Base-by-base conservation (phyloP, 1,140 invertebrate species). In the Carcinoscorpius rotundicauda region DNA sequence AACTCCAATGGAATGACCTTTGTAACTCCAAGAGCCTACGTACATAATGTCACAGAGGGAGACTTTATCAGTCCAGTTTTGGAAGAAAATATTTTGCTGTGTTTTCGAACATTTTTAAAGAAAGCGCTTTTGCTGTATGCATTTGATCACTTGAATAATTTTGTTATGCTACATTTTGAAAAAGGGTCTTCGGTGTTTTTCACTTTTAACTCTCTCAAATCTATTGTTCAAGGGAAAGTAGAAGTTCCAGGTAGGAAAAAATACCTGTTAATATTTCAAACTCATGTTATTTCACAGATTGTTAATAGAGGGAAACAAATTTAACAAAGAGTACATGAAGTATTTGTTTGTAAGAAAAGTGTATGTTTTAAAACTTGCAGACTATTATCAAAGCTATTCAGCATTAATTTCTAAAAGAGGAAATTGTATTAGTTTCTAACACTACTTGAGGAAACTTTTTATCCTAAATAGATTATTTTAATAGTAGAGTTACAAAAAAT, bases 131-230 rank as follows among this genome's bases (percentile, higher is more conserved):
- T 97, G 48, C 78, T 96, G 1, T 95, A 95, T 72, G 89, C 90
- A 4, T 92, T 94, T 74, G 93, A 96, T 78, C 87, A 94, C 76
- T 79, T 93, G 55, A 94, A 94, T 71, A 97, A 97, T 76, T 96
- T 97, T 76, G 85, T 93, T 56, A 91, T 95, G 76, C 75, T 96
- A 6, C 91, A 91, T 75, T 85, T 95, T 51, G 83, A 85, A 64
- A 84, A 87, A 66, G 85, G 85, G 2, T 84, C 79, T 70, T 74
- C 80, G 81, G 82, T 93, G 4, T 83, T 90, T 1, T 92, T 91
- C 72, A 79, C 91, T 3, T 93, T 91, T 73, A 94, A 94, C 75
- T 82, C 86, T 64, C 84, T 82, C 62, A 84, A 87, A 72, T 84
- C 86, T 75, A 89, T 93, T 61, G 82, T 89, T 59, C 86, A 90